Evolutionary conservation across 2,113 vertebrate genomes (phyloP).

Genomic region (Onychostruthus taczanowskii): DNA sequence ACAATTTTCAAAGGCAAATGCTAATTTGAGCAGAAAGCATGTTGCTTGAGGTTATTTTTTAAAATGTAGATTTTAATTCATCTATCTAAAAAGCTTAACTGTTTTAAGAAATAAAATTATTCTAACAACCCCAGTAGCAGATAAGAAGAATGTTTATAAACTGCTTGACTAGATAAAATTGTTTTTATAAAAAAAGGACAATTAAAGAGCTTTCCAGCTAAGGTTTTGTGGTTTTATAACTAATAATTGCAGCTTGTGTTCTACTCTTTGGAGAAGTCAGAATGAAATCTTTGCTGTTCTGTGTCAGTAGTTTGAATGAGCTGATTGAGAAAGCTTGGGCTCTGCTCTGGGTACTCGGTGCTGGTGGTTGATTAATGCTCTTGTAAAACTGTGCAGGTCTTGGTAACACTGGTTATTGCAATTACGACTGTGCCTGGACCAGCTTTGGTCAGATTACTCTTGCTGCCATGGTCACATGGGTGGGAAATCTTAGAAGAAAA

Average conservation of each 20-base stretch:
- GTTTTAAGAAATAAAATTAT: neutral
- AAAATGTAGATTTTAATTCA: neutral
- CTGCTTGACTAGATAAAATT: neutral
- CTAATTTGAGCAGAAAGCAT: neutral
- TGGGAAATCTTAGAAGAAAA: neutral
- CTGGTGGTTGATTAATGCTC: neutral
- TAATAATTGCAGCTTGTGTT: neutral
- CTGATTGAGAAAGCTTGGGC: neutral
- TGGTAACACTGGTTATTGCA: neutral
- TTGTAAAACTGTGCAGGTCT: neutral
- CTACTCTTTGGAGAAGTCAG: neutral
- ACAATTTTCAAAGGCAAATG: neutral
- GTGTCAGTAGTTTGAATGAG: neutral
- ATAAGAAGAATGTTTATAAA: neutral
- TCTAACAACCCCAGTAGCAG: neutral
- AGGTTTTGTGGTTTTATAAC: neutral
- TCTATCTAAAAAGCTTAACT: neutral
- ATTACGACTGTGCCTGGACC: too few relatives aligned
- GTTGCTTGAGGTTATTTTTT: neutral
- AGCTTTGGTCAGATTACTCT: neutral
- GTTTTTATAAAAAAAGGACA: neutral
- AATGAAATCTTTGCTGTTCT: neutral
- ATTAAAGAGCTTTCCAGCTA: neutral
- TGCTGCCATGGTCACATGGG: neutral
- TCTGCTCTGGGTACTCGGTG: accelerated